Base-by-base conservation (phyloP, 2,113 vertebrate species). In the Ceyx cyanopectus region DNA sequence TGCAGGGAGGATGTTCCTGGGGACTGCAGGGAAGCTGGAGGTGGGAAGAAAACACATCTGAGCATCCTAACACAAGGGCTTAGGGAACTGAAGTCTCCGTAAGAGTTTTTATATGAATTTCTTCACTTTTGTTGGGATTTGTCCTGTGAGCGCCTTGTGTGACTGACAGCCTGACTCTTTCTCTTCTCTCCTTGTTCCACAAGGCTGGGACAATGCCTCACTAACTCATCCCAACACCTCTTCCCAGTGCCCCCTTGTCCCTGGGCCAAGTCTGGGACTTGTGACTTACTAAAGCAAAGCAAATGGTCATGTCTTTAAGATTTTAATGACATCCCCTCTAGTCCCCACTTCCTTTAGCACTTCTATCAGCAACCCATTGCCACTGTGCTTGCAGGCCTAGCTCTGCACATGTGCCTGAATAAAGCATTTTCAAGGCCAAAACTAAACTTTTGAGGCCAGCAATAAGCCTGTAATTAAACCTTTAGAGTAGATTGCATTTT, bases 231-330 rank as follows among this genome's bases (percentile, higher is more conserved):
- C 26, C 8, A 73, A 68, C 21, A 41, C 3, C 12, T 5, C 14
- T 48, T 74, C 57, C 40, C 80, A 40, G 27, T 15, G 2, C 9
- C 20, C 24, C 4, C 19, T 79, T 46, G 48, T 50, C 40, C 54
- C 46, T 69, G 16, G 0, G 0, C n/a, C 0, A 0, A 32, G 19
- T 5, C 27, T 50, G 41, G 12, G 9, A n/a, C 51, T 73, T 12
- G 15, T 56, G 50, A 66, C 27, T 6, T 1, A 46, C 29, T 32
- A 37, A 50, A 84, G 13, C 19, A 79, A 66, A 70, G 19, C 12
- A 69, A 81, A 72, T 1, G 0, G 9, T 27, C 32, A 66, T 41
- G 21, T 69, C 27, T 51, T 50, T 19, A 50, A 69, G 32, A 10
- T 29, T 50, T 46, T 27, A 50, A 76, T 41, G 24, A 84, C 91